phyloP scores from a whole-genome alignment of 2,888 invertebrate species.

The Cheilosia pagana region DNA sequence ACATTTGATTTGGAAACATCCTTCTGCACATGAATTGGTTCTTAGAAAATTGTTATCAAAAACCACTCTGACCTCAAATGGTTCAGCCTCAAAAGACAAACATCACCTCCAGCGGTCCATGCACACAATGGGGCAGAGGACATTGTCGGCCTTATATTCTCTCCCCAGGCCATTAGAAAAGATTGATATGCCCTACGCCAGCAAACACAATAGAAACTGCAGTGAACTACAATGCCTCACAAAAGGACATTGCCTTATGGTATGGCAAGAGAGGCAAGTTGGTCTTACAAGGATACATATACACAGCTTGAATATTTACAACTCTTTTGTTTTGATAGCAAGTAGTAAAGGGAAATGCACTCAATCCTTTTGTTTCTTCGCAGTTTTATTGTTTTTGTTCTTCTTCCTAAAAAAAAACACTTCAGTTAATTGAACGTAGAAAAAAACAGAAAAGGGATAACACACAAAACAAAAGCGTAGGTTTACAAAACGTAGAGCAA shows the following conservation, averaged over 20 bases:
- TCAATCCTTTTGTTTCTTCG: conserved; percentile 13
- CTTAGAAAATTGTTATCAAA: background rate
- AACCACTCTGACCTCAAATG: background rate
- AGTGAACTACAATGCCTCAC: background rate
- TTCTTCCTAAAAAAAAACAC: conserved; percentile 48
- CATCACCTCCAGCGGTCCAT: background rate
- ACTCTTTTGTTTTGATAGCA: conserved; percentile 32
- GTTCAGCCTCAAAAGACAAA: background rate
- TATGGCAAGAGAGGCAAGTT: conserved; percentile 25
- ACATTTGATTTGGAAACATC: background rate
- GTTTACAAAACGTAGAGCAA: conserved; percentile 48
- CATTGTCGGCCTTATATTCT: conserved; percentile 33
- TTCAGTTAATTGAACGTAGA: conserved; percentile 64
- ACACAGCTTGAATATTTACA: conserved; percentile 6
- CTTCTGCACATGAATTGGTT: background rate
- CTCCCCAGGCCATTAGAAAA: conserved; percentile 30
- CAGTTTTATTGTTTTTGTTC: background rate
- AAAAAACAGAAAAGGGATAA: background rate
- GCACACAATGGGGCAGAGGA: background rate
- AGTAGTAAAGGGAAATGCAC: conserved; percentile 20
- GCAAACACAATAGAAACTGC: background rate
- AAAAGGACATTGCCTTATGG: conserved; percentile 45
- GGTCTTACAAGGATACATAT: conserved; percentile 18
- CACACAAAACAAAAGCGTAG: conserved; percentile 4
- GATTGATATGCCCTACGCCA: conserved; percentile 30